Percentiles rank a stretch among this genome's conserved stretches.
Conservation (phyloP, 2,888 invertebrate genomes). For the Tenodera sinensis region DNA sequence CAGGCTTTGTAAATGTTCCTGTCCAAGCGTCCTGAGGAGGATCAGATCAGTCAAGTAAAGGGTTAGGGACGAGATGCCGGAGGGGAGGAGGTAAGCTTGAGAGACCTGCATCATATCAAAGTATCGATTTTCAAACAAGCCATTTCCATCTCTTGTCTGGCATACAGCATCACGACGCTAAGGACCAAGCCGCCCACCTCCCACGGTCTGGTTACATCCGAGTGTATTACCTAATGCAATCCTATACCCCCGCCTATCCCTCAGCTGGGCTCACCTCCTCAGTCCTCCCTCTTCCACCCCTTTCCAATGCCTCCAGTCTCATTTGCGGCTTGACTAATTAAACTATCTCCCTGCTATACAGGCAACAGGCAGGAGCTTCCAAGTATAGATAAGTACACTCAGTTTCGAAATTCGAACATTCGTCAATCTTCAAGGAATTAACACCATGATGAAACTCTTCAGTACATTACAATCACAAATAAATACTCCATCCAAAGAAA, state of each 20-base stretch:
- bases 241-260: not conserved
- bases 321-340: constrained; percentile 20
- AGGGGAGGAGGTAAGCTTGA: not conserved
- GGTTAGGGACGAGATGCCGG: not conserved
- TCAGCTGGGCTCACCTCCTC: not conserved
- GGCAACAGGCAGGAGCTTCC: constrained; percentile 10
- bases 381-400: constrained; percentile 3
- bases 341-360: constrained; percentile 15
- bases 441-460: no score
- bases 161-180: not conserved
- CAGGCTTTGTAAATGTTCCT: not conserved
- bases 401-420: not conserved
- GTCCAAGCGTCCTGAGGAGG: not conserved
- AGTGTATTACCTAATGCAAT: constrained; percentile 18
- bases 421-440: not conserved
- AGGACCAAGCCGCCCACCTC: not conserved
- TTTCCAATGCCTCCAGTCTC: constrained; percentile 12
- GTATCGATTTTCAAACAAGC: constrained; percentile 15
- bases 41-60: constrained; percentile 1
- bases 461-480: no score
- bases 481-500: no score
- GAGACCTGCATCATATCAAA: constrained; percentile 14
- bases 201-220: not conserved
- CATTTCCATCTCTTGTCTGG: constrained; percentile 10
- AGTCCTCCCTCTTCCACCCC: not conserved